Percentiles rank a stretch among this genome's conserved stretches.
phyloP scores from a whole-genome alignment of 1,140 invertebrate species.

The Magallana gigas region DNA sequence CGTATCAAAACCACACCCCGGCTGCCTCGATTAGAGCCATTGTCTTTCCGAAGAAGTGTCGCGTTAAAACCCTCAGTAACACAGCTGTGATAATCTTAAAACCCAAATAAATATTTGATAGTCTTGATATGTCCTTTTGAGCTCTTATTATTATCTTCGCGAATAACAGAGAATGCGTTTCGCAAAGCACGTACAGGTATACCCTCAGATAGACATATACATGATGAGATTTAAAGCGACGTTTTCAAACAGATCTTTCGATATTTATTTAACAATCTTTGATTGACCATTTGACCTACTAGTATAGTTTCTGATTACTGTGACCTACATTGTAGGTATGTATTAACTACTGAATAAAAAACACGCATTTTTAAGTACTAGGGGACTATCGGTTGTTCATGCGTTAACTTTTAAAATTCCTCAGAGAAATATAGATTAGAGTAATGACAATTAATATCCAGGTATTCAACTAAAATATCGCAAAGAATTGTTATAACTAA shows the following conservation, averaged over 20 bases:
- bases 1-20: background rate
- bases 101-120: constrained; percentile 14
- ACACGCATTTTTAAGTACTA: too few species aligned
- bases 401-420: too few species aligned
- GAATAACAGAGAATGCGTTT: background rate
- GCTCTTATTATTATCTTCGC: background rate
- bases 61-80: background rate
- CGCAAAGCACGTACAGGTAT: background rate
- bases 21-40: background rate
- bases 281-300: background rate
- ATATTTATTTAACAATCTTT: background rate
- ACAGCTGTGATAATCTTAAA: constrained; percentile 3
- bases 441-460: too few species aligned
- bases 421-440: too few species aligned
- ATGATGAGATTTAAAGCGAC: background rate
- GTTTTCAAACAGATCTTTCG: background rate
- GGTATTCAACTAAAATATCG: too few species aligned
- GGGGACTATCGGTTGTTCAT: too few species aligned
- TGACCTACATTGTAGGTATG: too few species aligned
- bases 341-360: too few species aligned
- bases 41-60: constrained; percentile 10
- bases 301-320: too few species aligned
- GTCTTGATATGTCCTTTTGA: background rate
- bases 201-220: background rate
- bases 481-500: too few species aligned